Conservation (phyloP, 2,113 vertebrate genomes). For the Tretioscincus oriximinensis region DNA sequence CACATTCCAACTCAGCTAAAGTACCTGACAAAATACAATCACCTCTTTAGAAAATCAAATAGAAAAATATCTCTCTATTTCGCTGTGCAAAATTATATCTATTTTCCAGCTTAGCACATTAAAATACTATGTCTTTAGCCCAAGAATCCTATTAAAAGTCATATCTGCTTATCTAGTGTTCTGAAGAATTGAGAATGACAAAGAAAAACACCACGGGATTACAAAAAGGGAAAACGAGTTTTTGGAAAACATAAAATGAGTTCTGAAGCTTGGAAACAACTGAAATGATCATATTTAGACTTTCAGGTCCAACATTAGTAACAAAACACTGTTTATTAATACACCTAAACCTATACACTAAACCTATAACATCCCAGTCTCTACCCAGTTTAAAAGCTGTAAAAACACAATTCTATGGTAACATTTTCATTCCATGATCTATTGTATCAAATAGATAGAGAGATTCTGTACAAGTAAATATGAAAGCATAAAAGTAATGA, state of each 20-base stretch:
- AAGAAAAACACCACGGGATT: neutral
- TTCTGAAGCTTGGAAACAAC: neutral
- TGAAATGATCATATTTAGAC: neutral
- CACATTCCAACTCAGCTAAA: neutral
- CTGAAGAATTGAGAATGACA: neutral
- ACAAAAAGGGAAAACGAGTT: neutral
- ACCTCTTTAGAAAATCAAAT: slow-evolving; percentile 28
- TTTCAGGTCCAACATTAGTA: slow-evolving; percentile 14
- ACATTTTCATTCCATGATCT: neutral
- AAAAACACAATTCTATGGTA: slow-evolving; percentile 32
- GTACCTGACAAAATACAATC: slow-evolving; percentile 5
- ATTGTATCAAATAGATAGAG: neutral
- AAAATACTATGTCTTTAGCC: slow-evolving; percentile 44
- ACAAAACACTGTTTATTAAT: neutral
- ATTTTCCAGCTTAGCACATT: slow-evolving; percentile 25
- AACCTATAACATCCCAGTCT: neutral
- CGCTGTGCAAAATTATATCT: slow-evolving; percentile 53
- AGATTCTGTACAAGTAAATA: slow-evolving; percentile 13
- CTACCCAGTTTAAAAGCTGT: slow-evolving; percentile 26
- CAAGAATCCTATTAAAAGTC: slow-evolving; percentile 12
- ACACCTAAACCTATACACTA: neutral
- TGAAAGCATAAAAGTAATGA: neutral
- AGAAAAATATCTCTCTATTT: slow-evolving; percentile 49
- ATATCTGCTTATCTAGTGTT: neutral
- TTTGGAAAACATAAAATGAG: neutral